These are phyloP conservation scores for Poeciliopsis paucimaculata DNA, from an alignment of 2,797 vertebrate genomes.

Conservation along the genomic window DNA sequence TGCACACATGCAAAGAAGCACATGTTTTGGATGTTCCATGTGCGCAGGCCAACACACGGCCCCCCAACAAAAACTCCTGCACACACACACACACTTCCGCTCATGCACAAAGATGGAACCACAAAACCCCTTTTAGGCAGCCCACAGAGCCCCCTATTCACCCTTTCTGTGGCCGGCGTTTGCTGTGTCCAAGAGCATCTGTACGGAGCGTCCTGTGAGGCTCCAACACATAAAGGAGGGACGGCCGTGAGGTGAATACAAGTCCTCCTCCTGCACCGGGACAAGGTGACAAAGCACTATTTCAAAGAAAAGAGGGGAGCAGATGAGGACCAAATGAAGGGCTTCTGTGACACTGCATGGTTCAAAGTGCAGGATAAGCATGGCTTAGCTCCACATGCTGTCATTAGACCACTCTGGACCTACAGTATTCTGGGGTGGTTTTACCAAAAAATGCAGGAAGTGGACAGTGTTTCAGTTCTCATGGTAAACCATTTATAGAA, in stretches of 20 bases:
- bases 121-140: slow-evolving; percentile 53
- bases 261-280: slow-evolving; percentile 37
- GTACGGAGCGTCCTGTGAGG: slow-evolving; percentile 70
- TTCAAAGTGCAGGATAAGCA: not conserved
- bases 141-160: slow-evolving; percentile 73
- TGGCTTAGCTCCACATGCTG: not conserved
- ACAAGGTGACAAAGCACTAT: slow-evolving; percentile 67
- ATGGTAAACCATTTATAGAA: not conserved
- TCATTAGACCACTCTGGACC: not conserved
- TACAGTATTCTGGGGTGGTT: not conserved
- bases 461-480: not conserved
- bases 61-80: slow-evolving; percentile 42
- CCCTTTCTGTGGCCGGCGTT: slow-evolving; percentile 46
- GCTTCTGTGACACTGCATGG: slow-evolving; percentile 9
- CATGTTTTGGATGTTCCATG: slow-evolving; percentile 41
- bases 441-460: not conserved
- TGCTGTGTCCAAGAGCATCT: slow-evolving; percentile 67
- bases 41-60: slow-evolving; percentile 29
- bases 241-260: slow-evolving; percentile 74
- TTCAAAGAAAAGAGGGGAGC: slow-evolving; percentile 44
- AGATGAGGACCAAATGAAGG: slow-evolving; percentile 26
- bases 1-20: slow-evolving; percentile 15
- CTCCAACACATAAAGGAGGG: slow-evolving; percentile 54
- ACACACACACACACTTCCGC: slow-evolving; percentile 29
- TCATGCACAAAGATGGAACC: slow-evolving; percentile 21